Percentiles rank a stretch among this genome's conserved stretches.
phyloP scores from a whole-genome alignment of 2,113 vertebrate genomes.

The Campylomormyrus numenius region DNA sequence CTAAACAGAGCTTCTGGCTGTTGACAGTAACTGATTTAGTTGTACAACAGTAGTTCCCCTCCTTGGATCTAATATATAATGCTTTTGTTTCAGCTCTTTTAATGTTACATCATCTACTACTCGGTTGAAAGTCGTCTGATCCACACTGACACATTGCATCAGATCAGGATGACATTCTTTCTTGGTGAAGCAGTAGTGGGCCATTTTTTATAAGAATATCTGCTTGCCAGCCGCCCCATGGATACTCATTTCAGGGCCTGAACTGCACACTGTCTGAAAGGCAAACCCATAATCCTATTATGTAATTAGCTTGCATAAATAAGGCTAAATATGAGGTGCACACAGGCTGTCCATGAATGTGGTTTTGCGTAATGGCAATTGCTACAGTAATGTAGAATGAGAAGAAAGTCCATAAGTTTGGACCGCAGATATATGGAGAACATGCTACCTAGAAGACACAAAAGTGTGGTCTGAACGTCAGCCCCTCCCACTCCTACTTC shows the following conservation, averaged over 20 bases:
- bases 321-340: neutral
- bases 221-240: neutral
- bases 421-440: neutral
- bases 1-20: neutral
- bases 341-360: neutral
- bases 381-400: neutral
- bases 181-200: neutral
- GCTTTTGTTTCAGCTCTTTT: neutral
- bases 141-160: neutral
- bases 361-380: neutral
- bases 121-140: neutral
- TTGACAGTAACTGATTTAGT: neutral
- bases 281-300: slow-evolving; percentile 8
- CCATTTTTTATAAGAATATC: neutral
- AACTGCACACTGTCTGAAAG: neutral
- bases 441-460: neutral
- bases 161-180: neutral
- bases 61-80: neutral
- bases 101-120: neutral
- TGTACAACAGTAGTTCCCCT: neutral
- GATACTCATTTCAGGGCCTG: neutral
- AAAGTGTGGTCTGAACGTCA: neutral
- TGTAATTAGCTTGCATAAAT: neutral
- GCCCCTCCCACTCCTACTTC: neutral
- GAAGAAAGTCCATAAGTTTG: neutral